Conservation (phyloP, 2,888 invertebrate genomes). For the Apamea monoglypha region DNA sequence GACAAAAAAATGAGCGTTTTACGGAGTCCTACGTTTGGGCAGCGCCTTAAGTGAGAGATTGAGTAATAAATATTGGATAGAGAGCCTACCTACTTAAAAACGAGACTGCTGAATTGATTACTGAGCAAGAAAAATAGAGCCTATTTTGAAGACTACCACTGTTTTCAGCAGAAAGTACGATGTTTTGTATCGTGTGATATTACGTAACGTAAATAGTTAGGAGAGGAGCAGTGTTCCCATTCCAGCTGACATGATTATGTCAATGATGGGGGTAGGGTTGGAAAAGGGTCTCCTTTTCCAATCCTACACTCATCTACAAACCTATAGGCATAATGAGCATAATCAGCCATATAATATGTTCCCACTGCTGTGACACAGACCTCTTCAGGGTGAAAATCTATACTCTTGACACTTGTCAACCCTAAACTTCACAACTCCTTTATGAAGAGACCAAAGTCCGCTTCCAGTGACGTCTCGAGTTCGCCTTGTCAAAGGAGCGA, state of each 20-base stretch:
- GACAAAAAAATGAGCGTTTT: too few species aligned
- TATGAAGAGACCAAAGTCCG: background rate
- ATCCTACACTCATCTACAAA: background rate
- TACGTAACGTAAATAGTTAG: background rate
- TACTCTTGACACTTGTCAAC: background rate
- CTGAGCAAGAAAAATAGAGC: background rate
- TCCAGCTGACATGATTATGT: background rate
- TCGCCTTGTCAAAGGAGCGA: constrained; percentile 19
- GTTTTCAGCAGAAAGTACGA: background rate
- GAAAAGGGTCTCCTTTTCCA: too few species aligned
- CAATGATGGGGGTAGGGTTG: too few species aligned
- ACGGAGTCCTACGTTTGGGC: too few species aligned
- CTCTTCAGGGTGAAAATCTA: background rate
- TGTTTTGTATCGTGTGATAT: background rate
- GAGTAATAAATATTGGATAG: background rate
- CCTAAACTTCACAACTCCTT: background rate
- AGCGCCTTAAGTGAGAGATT: background rate
- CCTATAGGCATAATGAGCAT: background rate
- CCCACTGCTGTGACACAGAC: background rate
- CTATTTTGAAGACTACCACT: background rate
- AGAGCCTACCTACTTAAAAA: background rate
- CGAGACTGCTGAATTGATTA: background rate
- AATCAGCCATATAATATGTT: background rate
- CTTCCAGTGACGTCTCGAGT: constrained; percentile 10
- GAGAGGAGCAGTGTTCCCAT: background rate